Evolutionary conservation across 2,888 invertebrate species (phyloP).

Genomic region (Xestia xanthographa): DNA sequence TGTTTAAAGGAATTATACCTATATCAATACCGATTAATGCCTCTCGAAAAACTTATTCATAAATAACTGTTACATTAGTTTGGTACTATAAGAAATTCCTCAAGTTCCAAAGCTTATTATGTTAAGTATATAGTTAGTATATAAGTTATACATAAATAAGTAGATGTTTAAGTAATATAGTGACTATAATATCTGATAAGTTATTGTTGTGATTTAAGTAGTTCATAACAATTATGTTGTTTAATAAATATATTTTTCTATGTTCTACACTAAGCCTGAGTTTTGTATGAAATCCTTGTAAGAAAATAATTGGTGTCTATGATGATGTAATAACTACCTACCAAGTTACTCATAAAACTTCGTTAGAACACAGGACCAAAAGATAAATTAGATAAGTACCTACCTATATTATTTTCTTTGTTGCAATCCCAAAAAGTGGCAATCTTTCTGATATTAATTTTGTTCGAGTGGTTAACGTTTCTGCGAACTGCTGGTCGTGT

Average conservation of each 20-base stretch:
- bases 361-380: background rate
- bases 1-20: background rate
- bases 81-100: constrained; percentile 69
- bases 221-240: constrained; percentile 72
- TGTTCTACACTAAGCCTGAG: constrained; percentile 50
- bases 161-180: constrained; percentile 4
- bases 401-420: constrained; percentile 23
- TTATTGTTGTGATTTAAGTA: constrained; percentile 81
- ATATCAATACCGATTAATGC: background rate
- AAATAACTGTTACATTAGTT: constrained; percentile 41
- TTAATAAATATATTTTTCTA: constrained; percentile 69
- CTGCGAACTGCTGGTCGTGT: constrained; percentile 58
- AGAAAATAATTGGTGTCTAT: background rate
- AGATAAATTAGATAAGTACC: background rate
- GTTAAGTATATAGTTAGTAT: constrained; percentile 58
- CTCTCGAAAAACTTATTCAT: constrained; percentile 1
- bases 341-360: background rate
- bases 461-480: constrained; percentile 44
- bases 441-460: constrained; percentile 32
- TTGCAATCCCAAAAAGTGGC: constrained; percentile 33
- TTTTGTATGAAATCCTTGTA: constrained; percentile 30
- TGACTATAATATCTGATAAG: constrained; percentile 64
- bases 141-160: constrained; percentile 50
- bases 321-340: background rate
- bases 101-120: constrained; percentile 81